Base-by-base conservation (phyloP, 1,140 invertebrate species). In the Radopholus similis region DNA sequence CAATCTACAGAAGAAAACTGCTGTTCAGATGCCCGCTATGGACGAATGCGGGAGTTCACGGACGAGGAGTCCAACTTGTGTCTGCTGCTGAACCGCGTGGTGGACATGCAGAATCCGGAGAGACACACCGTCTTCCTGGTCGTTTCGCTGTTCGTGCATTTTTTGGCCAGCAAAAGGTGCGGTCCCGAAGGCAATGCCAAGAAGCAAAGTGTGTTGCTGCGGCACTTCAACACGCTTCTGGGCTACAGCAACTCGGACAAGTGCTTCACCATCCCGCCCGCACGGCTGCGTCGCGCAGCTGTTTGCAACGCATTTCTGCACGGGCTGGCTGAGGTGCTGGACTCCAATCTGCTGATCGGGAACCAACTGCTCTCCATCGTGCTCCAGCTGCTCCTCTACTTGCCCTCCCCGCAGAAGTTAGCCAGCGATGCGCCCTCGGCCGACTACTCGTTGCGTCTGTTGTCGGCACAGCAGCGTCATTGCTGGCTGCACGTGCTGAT, bases 111-210 rank as follows among this genome's bases (percentile, higher is more conserved):
- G 82, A 93, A 96, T 82, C 88, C 91, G 21, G 95, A 98, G 81
- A 88, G 59, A 49, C 68, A 70, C 32, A 73, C 95, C 0, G 91
- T 94, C 68, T 94, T 97, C 84, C 85, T 96, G 21, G 84, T 97
- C n/a, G 89, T 97, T 2, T 93, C 95, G 79, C 87, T 98, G 6
- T 87, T 98, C 2, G 95, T 97, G 90, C 94, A 95, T 85, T 89
- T 90, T 83, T 83, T 76, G 26, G 67, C 37, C 15, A 74, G 64
- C 53, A 71, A 79, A 59, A 65, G 67, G 15, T 49, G 38, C n/a
- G 76, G 32, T 54, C 44, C 55, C 38, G 51, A 28, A 64, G 92
- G 94, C 2, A 82, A 88, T 18, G 83, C 83, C 3, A 90, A 89
- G 83, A 89, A 88, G 0, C 83, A 83, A 44, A 78, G 78, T 64